These are phyloP conservation scores for Gymnocephalus cernua DNA, from an alignment of 2,113 vertebrate genomes.

Conservation along the genomic window DNA sequence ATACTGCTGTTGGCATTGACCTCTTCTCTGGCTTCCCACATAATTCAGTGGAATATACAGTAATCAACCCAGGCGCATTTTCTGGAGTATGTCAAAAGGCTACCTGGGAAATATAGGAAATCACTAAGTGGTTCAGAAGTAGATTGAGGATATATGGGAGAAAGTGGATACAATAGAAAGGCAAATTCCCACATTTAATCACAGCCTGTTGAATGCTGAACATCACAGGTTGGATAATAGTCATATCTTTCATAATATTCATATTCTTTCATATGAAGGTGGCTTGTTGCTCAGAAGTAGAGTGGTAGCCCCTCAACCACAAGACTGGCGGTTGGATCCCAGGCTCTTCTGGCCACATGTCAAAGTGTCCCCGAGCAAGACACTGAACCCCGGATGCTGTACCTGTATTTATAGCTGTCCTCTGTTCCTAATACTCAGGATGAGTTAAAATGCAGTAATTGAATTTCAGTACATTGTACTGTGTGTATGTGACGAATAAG, in stretches of 20 bases:
- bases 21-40: constrained; percentile 5
- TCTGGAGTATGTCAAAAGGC: constrained; percentile 25
- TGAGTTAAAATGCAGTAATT: too few relatives aligned
- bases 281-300: too few relatives aligned
- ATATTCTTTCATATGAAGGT: not conserved
- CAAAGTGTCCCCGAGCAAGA: too few relatives aligned
- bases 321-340: too few relatives aligned
- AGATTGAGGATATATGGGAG: constrained; percentile 34
- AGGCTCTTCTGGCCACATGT: too few relatives aligned
- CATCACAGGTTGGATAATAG: constrained; percentile 2
- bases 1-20: not conserved
- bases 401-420: too few relatives aligned
- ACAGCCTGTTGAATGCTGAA: constrained; percentile 7
- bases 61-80: constrained; percentile 14
- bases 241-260: not conserved
- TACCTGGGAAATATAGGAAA: constrained; percentile 68
- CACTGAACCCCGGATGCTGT: too few relatives aligned
- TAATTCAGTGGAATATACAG: constrained; percentile 28
- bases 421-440: too few relatives aligned
- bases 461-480: too few relatives aligned
- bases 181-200: constrained; percentile 36
- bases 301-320: too few relatives aligned
- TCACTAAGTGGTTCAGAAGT: constrained; percentile 45
- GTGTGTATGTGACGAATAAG: too few relatives aligned
- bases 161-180: constrained; percentile 15